Evolutionary conservation across 2,888 invertebrate species (phyloP), one percentile per base, ranked within the genome.

Genomic region (Bugulina stolonifera): DNA sequence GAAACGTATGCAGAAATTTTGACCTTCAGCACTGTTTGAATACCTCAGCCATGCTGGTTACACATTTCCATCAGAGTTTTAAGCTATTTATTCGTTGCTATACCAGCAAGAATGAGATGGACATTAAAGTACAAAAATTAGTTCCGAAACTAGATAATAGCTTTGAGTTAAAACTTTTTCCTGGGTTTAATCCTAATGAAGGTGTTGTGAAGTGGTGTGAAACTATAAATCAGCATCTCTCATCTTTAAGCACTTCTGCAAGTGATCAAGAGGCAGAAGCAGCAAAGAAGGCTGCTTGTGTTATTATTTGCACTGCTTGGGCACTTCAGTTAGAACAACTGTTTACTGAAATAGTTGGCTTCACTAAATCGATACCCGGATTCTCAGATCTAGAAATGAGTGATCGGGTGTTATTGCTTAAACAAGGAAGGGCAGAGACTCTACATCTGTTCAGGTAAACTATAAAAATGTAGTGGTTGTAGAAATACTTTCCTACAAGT

Each of bases 21-120:
- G 64, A 64, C 14, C 32, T 64, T 14, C 64, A 64, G n/a, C 32
- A 64, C 14, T 64, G 64, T 32, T 2, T 32, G 5, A 32, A 64
- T 14, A 32, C 32, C 10, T 27, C 27, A 5, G 27, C 64, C 32
- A 64, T 64, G 64, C 32, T 64, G 14, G 18, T n/a, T 32, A 14
- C 3, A n/a, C 64, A 64, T 14, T 64, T 64, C 32, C 25, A 64
- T 5, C 64, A 64, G 64, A 64, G 64, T 32, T 64, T 64, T 34
- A 27, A 25, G 18, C 34, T 14, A 32, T 10, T 64, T 18, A 14
- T 32, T n/a, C 3, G 14, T 2, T 64, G 25, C 64, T 64, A 32
- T 34, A 64, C 27, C 3, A 14, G 5, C 32, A 64, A 64, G 32
- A 27, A 64, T 2, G 27, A 64, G n/a, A 3, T 64, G 5, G 64